Base-by-base conservation (phyloP, 2,888 invertebrate species). In the Dorcus parallelipipedus region DNA sequence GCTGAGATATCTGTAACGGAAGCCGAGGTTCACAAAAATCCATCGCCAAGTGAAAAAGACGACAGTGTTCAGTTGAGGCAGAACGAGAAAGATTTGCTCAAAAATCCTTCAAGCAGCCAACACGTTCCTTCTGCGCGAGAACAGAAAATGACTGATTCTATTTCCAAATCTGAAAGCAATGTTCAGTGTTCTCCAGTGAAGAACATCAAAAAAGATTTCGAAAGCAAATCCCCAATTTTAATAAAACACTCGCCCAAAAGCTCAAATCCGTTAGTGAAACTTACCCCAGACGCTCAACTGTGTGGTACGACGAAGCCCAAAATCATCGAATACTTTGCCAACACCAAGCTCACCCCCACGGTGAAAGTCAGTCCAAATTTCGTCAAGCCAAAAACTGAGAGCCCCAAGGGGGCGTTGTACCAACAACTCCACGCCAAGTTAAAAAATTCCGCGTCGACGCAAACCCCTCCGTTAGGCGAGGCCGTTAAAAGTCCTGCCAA, bases 341-440 rank as follows among this genome's bases (percentile, higher is more conserved):
- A 9, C 20, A 75, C 80, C 2, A 79, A 80, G 56, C 70, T 74
- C 48, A 71, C 78, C 0, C 82, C 82, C 52, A 76, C 77, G 52
- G 81, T 84, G 60, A 84, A 84, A 69, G 83, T 84, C 0, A 84
- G 83, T 61, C 83, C 85, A 0, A 84, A 84, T 72, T 75, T 84
- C 59, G 80, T 84, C 8, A 75, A 75, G 60, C 75, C 77, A 33
- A 71, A 72, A 55, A 71, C 67, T 14, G 71, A 72, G 59, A 75
- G 72, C 59, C 73, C 73, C 1, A 76, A 75, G 69, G 77, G 77
- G 17, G 77, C 76, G 3, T 60, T 77, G 7, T 73, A 75, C 9
- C 64, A 69, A 47, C 75, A 77, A 61, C 70, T 77, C 26, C 73
- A 76, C 62, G 74, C 76, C 6, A 76, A 73, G 66, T 65, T 67